Evolutionary conservation across 30 jellyfish, hydroid and myxozoan genomes (phyloP).

Genomic region (Phacellophora camtschatica): DNA sequence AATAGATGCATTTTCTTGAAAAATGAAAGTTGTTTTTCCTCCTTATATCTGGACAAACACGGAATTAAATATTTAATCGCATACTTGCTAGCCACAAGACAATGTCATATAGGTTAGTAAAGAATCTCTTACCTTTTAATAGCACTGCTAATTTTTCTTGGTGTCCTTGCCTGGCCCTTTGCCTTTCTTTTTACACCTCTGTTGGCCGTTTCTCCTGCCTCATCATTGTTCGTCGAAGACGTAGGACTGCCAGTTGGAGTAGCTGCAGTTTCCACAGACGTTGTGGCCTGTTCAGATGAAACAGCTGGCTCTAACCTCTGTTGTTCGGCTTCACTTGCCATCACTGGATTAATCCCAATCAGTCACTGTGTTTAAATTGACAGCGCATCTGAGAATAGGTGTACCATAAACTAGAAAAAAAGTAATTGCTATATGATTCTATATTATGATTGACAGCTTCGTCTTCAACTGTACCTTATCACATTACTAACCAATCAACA

Average conservation of each 20-base stretch:
- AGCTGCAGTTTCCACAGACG: slow-evolving; percentile 38
- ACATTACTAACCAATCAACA: no score
- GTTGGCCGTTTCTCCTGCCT: slow-evolving; percentile 43
- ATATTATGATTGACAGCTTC: no score
- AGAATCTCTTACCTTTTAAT: slow-evolving; percentile 33
- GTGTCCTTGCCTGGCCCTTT: slow-evolving; percentile 58
- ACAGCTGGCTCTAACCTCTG: slow-evolving; percentile 31
- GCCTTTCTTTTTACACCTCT: slow-evolving; percentile 65
- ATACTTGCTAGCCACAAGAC: no score
- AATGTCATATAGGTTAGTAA: no score
- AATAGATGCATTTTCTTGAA: no score
- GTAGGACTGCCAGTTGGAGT: slow-evolving; percentile 44
- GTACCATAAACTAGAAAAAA: no score
- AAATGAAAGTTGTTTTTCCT: no score
- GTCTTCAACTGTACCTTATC: no score
- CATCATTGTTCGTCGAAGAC: slow-evolving; percentile 47
- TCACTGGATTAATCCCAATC: neutral
- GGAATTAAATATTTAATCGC: no score
- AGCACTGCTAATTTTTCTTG: slow-evolving; percentile 67
- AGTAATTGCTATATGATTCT: no score
- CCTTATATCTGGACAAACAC: no score
- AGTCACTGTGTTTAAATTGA: neutral
- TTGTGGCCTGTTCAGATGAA: slow-evolving; percentile 38
- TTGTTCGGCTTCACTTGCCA: slow-evolving; percentile 73
- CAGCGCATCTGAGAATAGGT: no score